Percentiles rank a stretch among this genome's conserved stretches.
These are phyloP conservation scores for Synaphobranchus kaupii DNA, from an alignment of 2,797 vertebrate genomes.

Conservation along the genomic window DNA sequence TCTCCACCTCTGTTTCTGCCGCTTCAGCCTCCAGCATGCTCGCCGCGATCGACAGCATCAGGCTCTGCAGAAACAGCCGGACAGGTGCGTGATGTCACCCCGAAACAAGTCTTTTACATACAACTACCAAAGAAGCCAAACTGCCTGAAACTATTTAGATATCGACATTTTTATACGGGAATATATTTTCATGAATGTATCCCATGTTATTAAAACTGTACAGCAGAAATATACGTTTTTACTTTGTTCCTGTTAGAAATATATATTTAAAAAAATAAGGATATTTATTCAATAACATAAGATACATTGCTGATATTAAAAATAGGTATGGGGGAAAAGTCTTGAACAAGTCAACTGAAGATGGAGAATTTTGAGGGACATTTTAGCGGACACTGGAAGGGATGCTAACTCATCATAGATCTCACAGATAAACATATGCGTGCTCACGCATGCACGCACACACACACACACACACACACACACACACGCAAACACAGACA, in stretches of 20 bases:
- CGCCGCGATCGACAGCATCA: slow-evolving; percentile 68
- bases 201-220: no score
- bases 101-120: not conserved
- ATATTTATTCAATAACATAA: no score
- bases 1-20: slow-evolving; percentile 45
- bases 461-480: no score
- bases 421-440: not conserved
- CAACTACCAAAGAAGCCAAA: no score
- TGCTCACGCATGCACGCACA: no score
- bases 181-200: no score
- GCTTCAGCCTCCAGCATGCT: slow-evolving; percentile 60
- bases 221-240: not conserved
- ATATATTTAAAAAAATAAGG: not conserved
- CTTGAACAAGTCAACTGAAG: not conserved
- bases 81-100: not conserved
- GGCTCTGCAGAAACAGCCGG: slow-evolving; percentile 52
- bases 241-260: not conserved
- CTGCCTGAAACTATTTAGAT: no score
- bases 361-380: not conserved
- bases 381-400: not conserved
- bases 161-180: no score
- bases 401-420: not conserved
- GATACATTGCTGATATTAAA: no score
- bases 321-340: not conserved
- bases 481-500: not conserved